These are phyloP conservation scores for Sylvicola cinctus DNA, from an alignment of 2,888 invertebrate genomes.

Conservation along the genomic window DNA sequence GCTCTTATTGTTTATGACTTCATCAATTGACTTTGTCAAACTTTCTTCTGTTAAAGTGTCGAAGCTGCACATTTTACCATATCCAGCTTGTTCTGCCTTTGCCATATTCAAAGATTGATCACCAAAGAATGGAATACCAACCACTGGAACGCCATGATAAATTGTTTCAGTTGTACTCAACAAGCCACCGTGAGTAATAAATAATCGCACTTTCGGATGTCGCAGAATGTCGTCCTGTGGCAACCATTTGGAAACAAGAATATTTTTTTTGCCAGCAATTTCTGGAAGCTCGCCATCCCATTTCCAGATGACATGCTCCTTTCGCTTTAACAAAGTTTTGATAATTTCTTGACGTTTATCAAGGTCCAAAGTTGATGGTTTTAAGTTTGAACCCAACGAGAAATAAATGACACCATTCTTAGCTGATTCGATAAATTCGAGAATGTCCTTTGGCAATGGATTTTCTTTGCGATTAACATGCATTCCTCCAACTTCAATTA, in stretches of 20 bases:
- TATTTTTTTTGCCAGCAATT: slow-evolving; percentile 11
- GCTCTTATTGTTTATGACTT: slow-evolving; percentile 12
- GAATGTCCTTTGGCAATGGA: not conserved
- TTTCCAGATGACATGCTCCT: not conserved
- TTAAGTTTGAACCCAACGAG: slow-evolving; percentile 1
- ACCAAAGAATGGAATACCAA: slow-evolving; percentile 22
- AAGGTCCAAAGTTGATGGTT: not conserved
- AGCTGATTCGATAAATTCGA: not conserved
- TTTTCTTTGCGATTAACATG: not conserved
- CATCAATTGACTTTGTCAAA: slow-evolving; percentile 9
- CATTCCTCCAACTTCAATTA: not conserved
- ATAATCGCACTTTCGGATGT: slow-evolving; percentile 27
- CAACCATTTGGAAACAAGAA: slow-evolving; percentile 19
- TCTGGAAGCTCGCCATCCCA: slow-evolving; percentile 3
- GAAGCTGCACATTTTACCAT: slow-evolving; percentile 11
- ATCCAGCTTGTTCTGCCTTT: slow-evolving; percentile 9
- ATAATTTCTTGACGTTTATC: no score
- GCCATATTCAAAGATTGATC: slow-evolving; percentile 18
- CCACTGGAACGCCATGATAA: slow-evolving; percentile 22
- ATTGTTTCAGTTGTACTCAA: slow-evolving; percentile 27
- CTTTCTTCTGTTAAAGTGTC: slow-evolving; percentile 11
- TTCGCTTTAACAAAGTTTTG: not conserved
- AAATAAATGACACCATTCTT: slow-evolving; percentile 3
- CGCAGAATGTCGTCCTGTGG: slow-evolving; percentile 22
- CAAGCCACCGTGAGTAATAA: slow-evolving; percentile 33